phyloP scores from a whole-genome alignment of 2,113 vertebrate genomes.

The Edolisoma coerulescens region DNA sequence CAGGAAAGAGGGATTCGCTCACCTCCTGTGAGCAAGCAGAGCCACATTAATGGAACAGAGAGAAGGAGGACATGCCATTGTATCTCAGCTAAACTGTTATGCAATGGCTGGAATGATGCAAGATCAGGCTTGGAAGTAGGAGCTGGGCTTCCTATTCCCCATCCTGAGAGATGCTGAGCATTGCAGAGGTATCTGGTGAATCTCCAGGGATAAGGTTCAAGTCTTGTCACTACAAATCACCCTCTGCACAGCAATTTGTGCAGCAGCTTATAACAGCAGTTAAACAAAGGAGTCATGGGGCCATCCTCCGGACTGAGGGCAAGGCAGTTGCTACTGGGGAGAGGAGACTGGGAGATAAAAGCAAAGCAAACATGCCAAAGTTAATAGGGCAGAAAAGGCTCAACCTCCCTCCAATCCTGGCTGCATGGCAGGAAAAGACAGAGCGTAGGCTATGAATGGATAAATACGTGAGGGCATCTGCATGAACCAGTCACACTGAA shows the following conservation, averaged over 20 bases:
- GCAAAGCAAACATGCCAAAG: slow-evolving; percentile 68
- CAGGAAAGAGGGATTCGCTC: accelerated
- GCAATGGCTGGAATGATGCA: slow-evolving; percentile 50
- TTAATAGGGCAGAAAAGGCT: slow-evolving; percentile 62
- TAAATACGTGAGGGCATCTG: neutral
- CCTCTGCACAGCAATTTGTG: slow-evolving; percentile 67
- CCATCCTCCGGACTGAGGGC: slow-evolving; percentile 55
- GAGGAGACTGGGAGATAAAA: slow-evolving; percentile 62
- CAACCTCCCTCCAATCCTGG: neutral
- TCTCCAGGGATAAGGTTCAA: slow-evolving; percentile 65
- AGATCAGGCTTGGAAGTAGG: slow-evolving; percentile 43
- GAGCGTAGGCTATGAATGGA: neutral
- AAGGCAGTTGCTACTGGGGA: slow-evolving; percentile 63
- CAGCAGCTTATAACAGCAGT: slow-evolving; percentile 71
- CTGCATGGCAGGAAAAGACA: neutral
- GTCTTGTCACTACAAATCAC: slow-evolving; percentile 77
- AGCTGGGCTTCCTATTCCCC: slow-evolving; percentile 46
- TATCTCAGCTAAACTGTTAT: slow-evolving; percentile 11
- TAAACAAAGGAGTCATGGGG: slow-evolving; percentile 66
- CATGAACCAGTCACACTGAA: neutral
- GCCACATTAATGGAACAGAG: neutral
- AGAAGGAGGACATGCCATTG: neutral
- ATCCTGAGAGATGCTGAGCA: slow-evolving; percentile 48
- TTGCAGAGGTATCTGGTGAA: slow-evolving; percentile 71
- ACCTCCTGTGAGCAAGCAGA: neutral